Base-by-base conservation (phyloP, 2,797 vertebrate species). In the Hoplostethus mediterraneus region DNA sequence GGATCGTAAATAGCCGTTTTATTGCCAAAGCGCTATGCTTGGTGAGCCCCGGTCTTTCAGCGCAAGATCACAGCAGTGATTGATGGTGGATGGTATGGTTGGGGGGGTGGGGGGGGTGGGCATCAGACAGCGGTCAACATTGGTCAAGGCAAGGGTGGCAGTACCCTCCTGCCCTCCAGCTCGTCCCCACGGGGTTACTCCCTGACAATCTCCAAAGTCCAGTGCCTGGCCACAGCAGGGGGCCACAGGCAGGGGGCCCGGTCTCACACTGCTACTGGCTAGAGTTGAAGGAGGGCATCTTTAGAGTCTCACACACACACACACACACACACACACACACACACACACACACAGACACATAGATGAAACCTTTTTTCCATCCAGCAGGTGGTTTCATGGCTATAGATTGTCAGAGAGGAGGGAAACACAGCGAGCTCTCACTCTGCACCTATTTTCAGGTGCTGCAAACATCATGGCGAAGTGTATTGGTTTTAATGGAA, bases 1-100 rank as follows among this genome's bases (percentile, higher is more conserved):
- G 42, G 54, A 82, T 82, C 77, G 78, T 87, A 89, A 85, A 69
- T 76, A 90, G 82, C 73, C 71, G 76, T 90, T 90, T 92, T 87
- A 88, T 81, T 85, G 82, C 82, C 3, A 63, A 74, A 75, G 73
- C 51, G 77, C 83, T 91, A 58, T 68, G 85, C 80, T 17, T 79
- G 64, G 81, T 65, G 76, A 86, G 75, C 79, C 54, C 3, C 61
- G 60, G 71, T 77, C 86, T 89, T 89, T 90, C 86, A 88, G 77
- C 80, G 63, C 83, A 10, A 82, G 74, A 88, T 90, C 80, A 48
- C 77, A 64, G 85, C 81, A 21, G 67, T 84, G 90, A 90, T 90
- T 86, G 86, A 91, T 90, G 71, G 65, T 47, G 77, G 67, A 63
- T 57, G 25, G 62, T 49, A 69, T 3, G 42, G 47, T 33, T 55